Evolutionary conservation across 2,888 invertebrate genomes (phyloP).

Genomic region (Zaprionus lineosus): DNA sequence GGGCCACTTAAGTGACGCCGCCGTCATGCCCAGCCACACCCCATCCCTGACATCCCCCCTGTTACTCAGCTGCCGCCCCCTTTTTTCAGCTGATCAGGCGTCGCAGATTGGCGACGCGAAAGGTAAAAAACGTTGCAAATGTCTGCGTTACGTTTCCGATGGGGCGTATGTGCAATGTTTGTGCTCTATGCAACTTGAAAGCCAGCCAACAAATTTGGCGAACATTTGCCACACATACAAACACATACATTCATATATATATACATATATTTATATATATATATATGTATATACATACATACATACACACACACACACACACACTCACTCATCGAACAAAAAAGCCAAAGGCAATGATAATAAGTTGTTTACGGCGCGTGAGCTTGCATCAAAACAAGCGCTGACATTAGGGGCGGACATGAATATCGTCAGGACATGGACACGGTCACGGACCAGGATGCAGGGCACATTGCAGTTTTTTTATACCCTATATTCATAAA

Average conservation of each 20-base stretch:
- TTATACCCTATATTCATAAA: no score
- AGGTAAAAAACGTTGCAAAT: constrained; percentile 68
- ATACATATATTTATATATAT: no score
- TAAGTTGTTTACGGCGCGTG: constrained; percentile 80
- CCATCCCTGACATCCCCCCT: neutral
- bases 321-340: constrained; percentile 2
- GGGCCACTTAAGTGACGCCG: constrained; percentile 68
- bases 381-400: constrained; percentile 78
- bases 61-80: neutral
- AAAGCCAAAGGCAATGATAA: constrained; percentile 65
- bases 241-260: no score
- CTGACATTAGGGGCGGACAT: constrained; percentile 79
- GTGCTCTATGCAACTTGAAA: constrained; percentile 64
- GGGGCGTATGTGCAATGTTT: constrained; percentile 58
- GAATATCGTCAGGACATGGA: constrained; percentile 50
- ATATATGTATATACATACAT: no score
- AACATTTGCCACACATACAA: neutral
- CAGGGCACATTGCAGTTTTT: constrained; percentile 47
- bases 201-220: constrained; percentile 65
- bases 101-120: constrained; percentile 67
- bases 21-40: constrained; percentile 3
- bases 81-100: constrained; percentile 55
- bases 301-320: constrained; percentile 8
- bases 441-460: constrained; percentile 29
- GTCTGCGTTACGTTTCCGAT: constrained; percentile 75